Conservation (phyloP, 2,888 invertebrate genomes). For the Ormia ochracea region DNA sequence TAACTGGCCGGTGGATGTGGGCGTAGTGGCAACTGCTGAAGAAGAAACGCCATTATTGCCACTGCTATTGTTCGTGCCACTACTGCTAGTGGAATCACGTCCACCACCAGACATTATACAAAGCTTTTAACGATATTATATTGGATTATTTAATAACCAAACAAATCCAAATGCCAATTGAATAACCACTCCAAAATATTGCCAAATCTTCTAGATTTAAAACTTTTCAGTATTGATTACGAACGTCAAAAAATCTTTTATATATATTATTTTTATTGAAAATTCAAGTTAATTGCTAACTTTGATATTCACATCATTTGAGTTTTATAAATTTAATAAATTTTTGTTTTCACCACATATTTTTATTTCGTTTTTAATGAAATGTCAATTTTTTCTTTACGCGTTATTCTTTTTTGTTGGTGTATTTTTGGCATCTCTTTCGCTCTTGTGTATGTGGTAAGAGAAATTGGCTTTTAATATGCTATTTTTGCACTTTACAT, state of each 20-base stretch:
- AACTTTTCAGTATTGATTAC: conserved; percentile 10
- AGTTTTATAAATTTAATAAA: conserved; percentile 7
- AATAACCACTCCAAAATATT: neutral
- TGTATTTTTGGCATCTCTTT: conserved; percentile 53
- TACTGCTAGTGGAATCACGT: conserved; percentile 65
- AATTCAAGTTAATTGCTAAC: neutral
- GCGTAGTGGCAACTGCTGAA: conserved; percentile 64
- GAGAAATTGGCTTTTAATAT: conserved; percentile 27
- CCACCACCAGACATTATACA: conserved; percentile 74
- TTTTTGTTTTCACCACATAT: conserved; percentile 37
- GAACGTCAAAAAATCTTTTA: neutral
- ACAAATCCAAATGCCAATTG: conserved; percentile 7
- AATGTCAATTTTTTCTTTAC: conserved; percentile 53
- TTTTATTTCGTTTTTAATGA: conserved; percentile 15
- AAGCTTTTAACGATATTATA: conserved; percentile 52
- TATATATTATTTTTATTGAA: neutral
- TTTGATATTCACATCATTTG: neutral
- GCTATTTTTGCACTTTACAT: conserved; percentile 38
- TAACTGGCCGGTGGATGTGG: conserved; percentile 62
- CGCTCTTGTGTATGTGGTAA: conserved; percentile 33
- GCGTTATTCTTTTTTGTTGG: conserved; percentile 50
- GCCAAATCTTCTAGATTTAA: conserved; percentile 18
- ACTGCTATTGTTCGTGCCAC: conserved; percentile 64
- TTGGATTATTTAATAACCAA: conserved; percentile 18
- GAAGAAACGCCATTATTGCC: conserved; percentile 64